A percentile compares a stretch with the other conserved stretches of the same genome.
Conservation (phyloP, 37 sponge, comb jelly and placozoan genomes). For the Aplysina aerophoba region DNA sequence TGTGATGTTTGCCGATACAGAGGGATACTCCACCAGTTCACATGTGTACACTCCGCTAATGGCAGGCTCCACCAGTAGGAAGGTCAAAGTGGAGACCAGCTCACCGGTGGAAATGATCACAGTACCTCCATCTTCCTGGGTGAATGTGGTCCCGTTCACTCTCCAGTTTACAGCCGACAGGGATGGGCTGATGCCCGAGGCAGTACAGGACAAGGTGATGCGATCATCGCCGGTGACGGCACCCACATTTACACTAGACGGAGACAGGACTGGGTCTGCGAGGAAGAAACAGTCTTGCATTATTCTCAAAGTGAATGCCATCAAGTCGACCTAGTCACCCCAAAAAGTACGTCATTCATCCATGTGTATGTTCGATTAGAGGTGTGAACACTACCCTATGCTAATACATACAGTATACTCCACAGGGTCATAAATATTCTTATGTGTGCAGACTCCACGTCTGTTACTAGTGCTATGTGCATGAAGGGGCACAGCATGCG, state of each 20-base stretch:
- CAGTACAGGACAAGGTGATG: conserved; percentile 2
- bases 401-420: no score
- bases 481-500: not conserved
- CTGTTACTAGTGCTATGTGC: no score
- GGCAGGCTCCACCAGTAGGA: not conserved
- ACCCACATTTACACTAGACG: not conserved
- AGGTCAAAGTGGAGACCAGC: not conserved
- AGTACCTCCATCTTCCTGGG: not conserved
- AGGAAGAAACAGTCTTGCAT: no score
- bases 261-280: not conserved
- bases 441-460: no score
- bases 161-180: conserved; percentile 4
- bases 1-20: not conserved
- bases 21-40: conserved; percentile 9
- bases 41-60: conserved; percentile 6
- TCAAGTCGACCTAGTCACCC: no score
- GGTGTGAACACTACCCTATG: no score
- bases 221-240: not conserved
- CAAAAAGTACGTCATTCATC: no score
- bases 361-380: no score
- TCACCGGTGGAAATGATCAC: not conserved
- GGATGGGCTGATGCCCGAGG: not conserved
- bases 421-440: no score
- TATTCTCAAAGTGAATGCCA: no score
- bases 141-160: not conserved